Evolutionary conservation across 23 tunicate genomes (phyloP).

Genomic region (Phallusia fumigata): DNA sequence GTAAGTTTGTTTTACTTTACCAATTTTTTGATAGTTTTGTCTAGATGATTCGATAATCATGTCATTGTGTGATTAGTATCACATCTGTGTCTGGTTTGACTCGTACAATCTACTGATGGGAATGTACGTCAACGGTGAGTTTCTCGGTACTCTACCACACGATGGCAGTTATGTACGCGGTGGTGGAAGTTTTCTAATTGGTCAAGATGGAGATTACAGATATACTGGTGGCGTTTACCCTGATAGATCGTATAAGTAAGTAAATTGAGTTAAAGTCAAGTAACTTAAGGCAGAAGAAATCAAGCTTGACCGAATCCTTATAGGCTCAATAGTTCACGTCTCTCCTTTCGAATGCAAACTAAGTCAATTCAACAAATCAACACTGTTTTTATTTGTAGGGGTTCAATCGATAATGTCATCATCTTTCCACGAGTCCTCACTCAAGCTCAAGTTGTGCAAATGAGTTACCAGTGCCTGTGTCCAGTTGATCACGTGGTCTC

Average conservation of each 20-base stretch:
- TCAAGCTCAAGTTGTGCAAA: neutral
- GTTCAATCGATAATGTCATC: neutral
- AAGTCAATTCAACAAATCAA: neutral
- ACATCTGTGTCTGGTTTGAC: too few species aligned
- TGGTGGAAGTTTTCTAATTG: neutral
- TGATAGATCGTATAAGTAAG: neutral
- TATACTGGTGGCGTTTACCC: neutral
- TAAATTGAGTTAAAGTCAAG: neutral
- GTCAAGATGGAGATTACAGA: neutral
- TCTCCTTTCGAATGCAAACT: too few species aligned
- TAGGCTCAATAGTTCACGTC: too few species aligned
- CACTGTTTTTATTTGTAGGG: neutral
- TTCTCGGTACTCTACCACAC: too few species aligned
- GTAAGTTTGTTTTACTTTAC: too few species aligned
- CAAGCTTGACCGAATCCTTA: too few species aligned
- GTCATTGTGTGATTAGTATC: too few species aligned
- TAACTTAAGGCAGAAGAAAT: too few species aligned
- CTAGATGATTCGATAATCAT: too few species aligned
- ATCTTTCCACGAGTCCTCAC: conserved; percentile 10
- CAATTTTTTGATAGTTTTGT: too few species aligned
- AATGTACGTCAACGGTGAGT: too few species aligned
- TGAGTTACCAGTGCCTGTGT: neutral
- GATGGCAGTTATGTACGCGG: neutral
- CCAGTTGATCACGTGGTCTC: neutral
- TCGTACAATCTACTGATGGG: too few species aligned